Conservation (phyloP, 1,140 invertebrate genomes). For the Nasonia vitripennis region DNA sequence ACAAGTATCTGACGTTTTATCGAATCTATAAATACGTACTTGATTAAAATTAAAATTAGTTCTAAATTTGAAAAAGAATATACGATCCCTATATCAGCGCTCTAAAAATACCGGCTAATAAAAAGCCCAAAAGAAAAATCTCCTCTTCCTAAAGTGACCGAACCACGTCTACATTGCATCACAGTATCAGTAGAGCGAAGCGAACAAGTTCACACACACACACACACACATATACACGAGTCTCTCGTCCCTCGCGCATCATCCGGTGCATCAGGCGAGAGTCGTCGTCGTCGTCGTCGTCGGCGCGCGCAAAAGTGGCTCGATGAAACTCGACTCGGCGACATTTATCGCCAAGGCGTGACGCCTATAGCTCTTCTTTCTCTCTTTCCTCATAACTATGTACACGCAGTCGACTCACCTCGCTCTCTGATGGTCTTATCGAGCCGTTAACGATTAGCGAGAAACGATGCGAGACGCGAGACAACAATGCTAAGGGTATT, state of each 20-base stretch:
- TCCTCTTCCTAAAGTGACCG: too few relatives aligned
- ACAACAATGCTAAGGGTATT: background rate
- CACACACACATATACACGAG: background rate
- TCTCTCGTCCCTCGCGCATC: background rate
- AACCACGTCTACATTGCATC: background rate
- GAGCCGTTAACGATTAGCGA: background rate
- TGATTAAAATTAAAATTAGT: too few relatives aligned
- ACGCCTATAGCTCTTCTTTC: background rate
- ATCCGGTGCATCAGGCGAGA: background rate
- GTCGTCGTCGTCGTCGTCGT: too few relatives aligned
- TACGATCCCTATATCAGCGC: too few relatives aligned
- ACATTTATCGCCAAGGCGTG: slow-evolving; percentile 5
- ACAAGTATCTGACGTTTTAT: too few relatives aligned
- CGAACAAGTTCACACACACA: background rate
- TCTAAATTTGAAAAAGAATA: too few relatives aligned
- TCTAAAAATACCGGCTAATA: too few relatives aligned
- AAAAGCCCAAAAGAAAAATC: too few relatives aligned
- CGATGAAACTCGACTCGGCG: background rate
- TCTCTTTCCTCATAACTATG: background rate
- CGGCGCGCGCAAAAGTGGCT: background rate
- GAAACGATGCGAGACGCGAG: background rate
- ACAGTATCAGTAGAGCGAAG: background rate
- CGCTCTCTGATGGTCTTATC: background rate
- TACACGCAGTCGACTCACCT: background rate
- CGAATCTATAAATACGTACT: too few relatives aligned